Percentiles rank a stretch among this genome's conserved stretches.
phyloP scores from a whole-genome alignment of 2,113 vertebrate genomes.

The Chiloscyllium plagiosum region DNA sequence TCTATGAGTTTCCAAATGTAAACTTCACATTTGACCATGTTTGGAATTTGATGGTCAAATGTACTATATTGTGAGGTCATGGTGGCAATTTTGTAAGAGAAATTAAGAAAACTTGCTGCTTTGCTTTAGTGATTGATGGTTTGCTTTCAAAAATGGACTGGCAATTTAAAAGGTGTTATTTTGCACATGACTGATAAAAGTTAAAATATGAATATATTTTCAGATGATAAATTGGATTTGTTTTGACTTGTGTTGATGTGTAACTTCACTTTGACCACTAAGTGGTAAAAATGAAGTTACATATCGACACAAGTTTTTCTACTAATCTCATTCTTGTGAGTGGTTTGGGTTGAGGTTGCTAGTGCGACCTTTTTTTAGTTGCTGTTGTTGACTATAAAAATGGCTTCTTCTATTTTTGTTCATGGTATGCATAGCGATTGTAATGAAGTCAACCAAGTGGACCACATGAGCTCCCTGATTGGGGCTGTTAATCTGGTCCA shows the following conservation, averaged over 20 bases:
- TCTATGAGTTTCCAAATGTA: neutral
- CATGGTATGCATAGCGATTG: neutral
- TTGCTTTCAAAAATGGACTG: neutral
- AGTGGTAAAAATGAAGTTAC: no score
- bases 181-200: neutral
- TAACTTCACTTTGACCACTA: neutral
- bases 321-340: neutral
- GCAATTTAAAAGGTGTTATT: neutral
- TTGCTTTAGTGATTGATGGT: neutral
- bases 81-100: neutral
- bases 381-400: neutral
- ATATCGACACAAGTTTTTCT: neutral
- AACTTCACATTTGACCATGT: neutral
- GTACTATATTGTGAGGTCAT: no score
- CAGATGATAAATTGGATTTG: neutral
- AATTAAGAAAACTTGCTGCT: neutral
- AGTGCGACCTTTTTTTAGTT: neutral
- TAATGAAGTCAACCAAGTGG: no score
- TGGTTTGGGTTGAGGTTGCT: neutral
- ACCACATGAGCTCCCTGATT: no score
- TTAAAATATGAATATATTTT: neutral
- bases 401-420: neutral
- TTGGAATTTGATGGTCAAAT: neutral
- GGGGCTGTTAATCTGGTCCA: no score
- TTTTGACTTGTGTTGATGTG: neutral